phyloP scores from a whole-genome alignment of 2,797 vertebrate species.

The Octomys mimax region DNA sequence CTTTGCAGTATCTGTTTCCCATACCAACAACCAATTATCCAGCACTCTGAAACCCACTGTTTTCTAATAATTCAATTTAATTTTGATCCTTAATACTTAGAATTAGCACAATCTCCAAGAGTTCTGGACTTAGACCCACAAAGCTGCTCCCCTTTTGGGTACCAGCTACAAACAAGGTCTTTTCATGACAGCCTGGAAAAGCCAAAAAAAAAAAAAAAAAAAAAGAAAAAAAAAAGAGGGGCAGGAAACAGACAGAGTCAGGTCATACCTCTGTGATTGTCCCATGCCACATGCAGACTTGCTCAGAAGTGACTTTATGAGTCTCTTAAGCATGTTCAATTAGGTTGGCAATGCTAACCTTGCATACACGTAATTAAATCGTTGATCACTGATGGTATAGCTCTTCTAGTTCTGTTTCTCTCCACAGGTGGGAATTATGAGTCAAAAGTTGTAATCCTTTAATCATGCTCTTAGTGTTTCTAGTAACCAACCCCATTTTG shows the following conservation, averaged over 20 bases:
- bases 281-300: background rate
- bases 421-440: background rate
- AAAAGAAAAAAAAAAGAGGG: background rate
- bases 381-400: background rate
- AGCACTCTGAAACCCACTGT: background rate
- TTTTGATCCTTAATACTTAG: background rate
- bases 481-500: background rate
- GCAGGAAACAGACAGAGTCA: background rate
- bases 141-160: background rate
- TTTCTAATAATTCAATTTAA: background rate
- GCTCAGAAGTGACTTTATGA: background rate
- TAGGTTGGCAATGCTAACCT: background rate
- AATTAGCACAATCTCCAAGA: background rate
- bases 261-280: background rate
- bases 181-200: background rate
- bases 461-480: background rate
- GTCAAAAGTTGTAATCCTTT: background rate
- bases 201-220: no score
- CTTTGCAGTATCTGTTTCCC: slow-evolving; percentile 1
- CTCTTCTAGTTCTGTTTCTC: background rate
- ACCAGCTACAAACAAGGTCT: background rate
- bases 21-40: background rate
- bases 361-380: background rate
- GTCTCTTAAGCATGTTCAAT: background rate
- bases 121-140: background rate